Conservation (phyloP, 2,113 vertebrate species). For the Myotis lucifugus region DNA sequence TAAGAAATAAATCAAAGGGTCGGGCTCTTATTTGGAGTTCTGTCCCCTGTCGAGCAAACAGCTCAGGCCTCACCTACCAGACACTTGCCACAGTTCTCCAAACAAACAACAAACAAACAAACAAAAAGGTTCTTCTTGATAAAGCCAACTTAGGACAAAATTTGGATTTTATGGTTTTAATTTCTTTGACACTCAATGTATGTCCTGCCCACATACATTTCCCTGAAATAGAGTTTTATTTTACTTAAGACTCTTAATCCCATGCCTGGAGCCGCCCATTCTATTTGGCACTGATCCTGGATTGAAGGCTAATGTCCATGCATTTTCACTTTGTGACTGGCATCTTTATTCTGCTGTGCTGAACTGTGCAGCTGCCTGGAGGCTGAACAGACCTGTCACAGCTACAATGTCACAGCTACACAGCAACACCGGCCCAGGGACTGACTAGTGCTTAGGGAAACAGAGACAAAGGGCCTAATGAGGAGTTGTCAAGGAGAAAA, state of each 20-base stretch:
- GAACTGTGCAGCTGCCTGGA: not conserved
- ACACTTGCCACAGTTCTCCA: not conserved
- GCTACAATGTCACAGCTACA: not conserved
- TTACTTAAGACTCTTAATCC: not conserved
- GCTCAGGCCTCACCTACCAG: not conserved
- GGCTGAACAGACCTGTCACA: not conserved
- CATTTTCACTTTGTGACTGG: not conserved
- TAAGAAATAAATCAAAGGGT: not conserved
- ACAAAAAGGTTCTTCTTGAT: not conserved
- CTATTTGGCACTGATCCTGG: not conserved
- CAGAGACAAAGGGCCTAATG: not conserved
- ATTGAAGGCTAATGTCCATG: rapidly evolving
- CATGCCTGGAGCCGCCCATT: not conserved
- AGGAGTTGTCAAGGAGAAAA: not conserved
- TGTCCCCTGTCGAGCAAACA: not conserved
- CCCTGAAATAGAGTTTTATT: not conserved
- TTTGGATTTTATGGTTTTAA: not conserved
- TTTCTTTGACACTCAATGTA: not conserved
- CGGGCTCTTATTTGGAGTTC: not conserved
- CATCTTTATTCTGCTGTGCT: not conserved
- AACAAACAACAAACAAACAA: not conserved
- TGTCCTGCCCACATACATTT: not conserved
- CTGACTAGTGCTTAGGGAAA: not conserved
- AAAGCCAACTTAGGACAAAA: not conserved
- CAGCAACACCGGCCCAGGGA: not conserved